These are phyloP conservation scores for Calameuta filiformis DNA, from an alignment of 2,888 invertebrate genomes.

Conservation along the genomic window DNA sequence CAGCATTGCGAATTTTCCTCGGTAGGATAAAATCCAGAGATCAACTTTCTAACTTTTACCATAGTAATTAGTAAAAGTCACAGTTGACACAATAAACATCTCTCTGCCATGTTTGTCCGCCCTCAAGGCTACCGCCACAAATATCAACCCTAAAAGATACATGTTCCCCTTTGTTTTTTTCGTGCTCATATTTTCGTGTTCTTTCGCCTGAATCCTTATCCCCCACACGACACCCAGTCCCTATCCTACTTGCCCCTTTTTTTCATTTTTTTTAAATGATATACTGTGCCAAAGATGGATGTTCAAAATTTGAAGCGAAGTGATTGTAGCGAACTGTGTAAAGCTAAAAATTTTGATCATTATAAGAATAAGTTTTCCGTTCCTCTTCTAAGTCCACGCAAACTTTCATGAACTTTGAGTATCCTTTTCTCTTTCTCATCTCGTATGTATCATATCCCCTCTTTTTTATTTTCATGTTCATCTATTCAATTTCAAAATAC, in stretches of 20 bases:
- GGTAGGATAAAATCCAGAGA: neutral
- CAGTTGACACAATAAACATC: neutral
- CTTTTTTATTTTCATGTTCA: neutral
- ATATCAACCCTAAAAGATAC: neutral
- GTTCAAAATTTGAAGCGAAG: slow-evolving; percentile 53
- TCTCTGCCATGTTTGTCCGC: neutral
- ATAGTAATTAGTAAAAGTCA: neutral
- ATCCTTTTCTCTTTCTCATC: neutral
- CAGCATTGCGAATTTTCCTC: neutral
- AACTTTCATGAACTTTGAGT: neutral
- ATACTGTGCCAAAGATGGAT: slow-evolving; percentile 60
- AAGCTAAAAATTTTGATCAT: slow-evolving; percentile 47
- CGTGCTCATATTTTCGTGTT: too few species aligned
- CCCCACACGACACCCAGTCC: neutral
- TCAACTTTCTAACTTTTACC: neutral
- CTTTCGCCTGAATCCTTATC: too few species aligned
- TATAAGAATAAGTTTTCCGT: slow-evolving; percentile 15
- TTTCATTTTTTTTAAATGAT: slow-evolving; percentile 43
- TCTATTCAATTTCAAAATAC: neutral
- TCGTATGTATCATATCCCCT: neutral
- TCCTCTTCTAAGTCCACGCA: neutral
- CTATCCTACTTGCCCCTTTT: slow-evolving; percentile 4
- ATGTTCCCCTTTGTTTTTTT: neutral
- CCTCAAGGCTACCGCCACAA: neutral
- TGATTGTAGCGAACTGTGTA: slow-evolving; percentile 31